These are phyloP conservation scores for Andrena minutula DNA, from an alignment of 2,888 invertebrate species.

Conservation along the genomic window DNA sequence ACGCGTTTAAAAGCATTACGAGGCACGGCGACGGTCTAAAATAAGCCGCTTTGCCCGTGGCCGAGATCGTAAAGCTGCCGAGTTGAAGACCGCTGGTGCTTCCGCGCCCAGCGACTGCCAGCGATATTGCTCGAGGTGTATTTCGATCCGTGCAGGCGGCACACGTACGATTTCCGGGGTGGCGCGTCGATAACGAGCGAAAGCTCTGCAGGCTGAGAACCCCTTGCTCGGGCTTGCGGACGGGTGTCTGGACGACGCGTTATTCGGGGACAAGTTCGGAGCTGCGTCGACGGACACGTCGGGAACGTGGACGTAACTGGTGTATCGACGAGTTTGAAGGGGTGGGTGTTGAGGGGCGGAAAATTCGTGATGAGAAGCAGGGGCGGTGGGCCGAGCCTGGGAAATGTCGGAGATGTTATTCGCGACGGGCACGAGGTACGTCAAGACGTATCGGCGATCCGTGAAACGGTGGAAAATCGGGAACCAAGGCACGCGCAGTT, in stretches of 20 bases:
- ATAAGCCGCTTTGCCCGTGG: conserved; percentile 59
- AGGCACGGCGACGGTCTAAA: conserved; percentile 55
- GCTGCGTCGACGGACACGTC: conserved; percentile 48
- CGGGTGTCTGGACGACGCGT: conserved; percentile 56
- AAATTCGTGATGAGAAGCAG: conserved; percentile 32
- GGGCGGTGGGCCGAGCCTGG: neutral
- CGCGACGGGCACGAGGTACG: conserved; percentile 44
- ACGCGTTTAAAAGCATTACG: conserved; percentile 57
- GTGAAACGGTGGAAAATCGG: conserved; percentile 59
- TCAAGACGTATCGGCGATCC: conserved; percentile 55
- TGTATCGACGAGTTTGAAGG: conserved; percentile 27
- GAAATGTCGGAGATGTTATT: conserved; percentile 66
- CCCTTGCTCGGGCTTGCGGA: neutral
- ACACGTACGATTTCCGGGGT: conserved; percentile 21
- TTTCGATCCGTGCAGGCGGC: conserved; percentile 28
- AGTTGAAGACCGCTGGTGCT: conserved; percentile 57
- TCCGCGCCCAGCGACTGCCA: conserved; percentile 29
- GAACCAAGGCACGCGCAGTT: conserved; percentile 55
- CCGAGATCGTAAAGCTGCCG: conserved; percentile 58
- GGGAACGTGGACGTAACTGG: conserved; percentile 17
- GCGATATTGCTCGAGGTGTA: conserved; percentile 38
- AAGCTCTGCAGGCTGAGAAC: conserved; percentile 13
- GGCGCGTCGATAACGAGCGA: conserved; percentile 11
- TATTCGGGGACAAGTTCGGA: conserved; percentile 60
- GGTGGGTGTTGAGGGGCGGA: neutral